Evolutionary conservation across 2,113 vertebrate species (phyloP), one percentile per base, ranked within the genome.

Genomic region (Protobothrops mucrosquamatus): DNA sequence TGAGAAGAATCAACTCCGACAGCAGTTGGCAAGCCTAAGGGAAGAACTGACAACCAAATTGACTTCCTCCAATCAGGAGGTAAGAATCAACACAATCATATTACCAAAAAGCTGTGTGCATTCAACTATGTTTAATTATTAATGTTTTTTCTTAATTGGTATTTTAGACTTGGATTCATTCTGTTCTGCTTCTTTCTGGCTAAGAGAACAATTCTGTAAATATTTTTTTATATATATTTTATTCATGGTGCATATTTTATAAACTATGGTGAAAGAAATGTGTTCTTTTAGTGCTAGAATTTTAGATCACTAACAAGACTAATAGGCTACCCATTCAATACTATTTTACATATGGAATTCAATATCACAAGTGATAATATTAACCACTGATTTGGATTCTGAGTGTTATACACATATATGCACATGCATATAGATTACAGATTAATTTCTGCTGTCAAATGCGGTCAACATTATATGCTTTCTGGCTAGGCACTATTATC

Each of bases 1-100:
- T 34, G 98, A 99, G 97, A 99, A 99, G 97, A 98, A 94, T 93
- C 97, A 98, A 43, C 98, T 99, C 92, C 97, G 97, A 87, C 98
- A 98, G 95, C 98, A 99, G 96, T 96, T 99, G 93, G 98, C 99
- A 93, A 98, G 97, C 92, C 93, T 99, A 93, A 98, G 98, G 93
- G 98, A 99, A 94, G 98, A 99, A 93, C 97, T 99, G 93, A 98
- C 98, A 91, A 96, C 97, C 0, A 99, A 98, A 94, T 97, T 99
- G 94, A 95, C 96, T 59, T 97, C 97, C 89, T 99, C 99, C 97
- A 98, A 98, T 95, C 98, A 98, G 92, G 98, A 99, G 99, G 99
- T 97, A 97, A 96, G 97, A 85, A 69, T 92, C 92, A 48, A 85
- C 24, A 88, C 88, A 24, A 20, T 92, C 93, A 6, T 93, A 56